Conservation (phyloP, 2,797 vertebrate species). For the Halcyon smyrnensis region DNA sequence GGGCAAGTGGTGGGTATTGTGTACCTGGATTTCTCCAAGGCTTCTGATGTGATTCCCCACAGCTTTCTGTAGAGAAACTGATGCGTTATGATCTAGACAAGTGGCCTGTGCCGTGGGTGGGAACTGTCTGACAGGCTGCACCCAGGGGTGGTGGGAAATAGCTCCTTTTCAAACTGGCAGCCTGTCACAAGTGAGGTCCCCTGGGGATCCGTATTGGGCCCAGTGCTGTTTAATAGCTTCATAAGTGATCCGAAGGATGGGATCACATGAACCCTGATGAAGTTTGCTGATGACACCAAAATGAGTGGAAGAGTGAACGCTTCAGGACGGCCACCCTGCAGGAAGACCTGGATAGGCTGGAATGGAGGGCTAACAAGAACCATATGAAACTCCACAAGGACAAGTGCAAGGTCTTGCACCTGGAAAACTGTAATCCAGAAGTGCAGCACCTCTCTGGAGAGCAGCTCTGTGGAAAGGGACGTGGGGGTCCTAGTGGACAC, state of each 20-base stretch:
- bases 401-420: neutral
- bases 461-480: neutral
- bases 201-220: neutral
- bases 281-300: neutral
- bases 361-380: neutral
- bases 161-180: neutral
- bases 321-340: neutral
- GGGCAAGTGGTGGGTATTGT: neutral
- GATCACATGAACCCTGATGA: neutral
- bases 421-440: neutral
- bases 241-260: neutral
- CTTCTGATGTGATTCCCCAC: neutral
- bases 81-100: neutral
- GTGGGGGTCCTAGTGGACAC: neutral
- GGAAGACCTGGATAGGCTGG: neutral
- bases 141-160: neutral
- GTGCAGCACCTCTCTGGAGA: neutral
- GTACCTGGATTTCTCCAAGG: neutral
- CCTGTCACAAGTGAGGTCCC: neutral
- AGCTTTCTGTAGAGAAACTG: neutral
- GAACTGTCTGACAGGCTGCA: neutral
- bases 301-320: too few species aligned
- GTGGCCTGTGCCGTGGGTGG: neutral
- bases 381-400: neutral
- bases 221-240: neutral